Evolutionary conservation across 1,140 invertebrate genomes (phyloP), one percentile per base, ranked within the genome.

Genomic region (Andrena cerasifolii): DNA sequence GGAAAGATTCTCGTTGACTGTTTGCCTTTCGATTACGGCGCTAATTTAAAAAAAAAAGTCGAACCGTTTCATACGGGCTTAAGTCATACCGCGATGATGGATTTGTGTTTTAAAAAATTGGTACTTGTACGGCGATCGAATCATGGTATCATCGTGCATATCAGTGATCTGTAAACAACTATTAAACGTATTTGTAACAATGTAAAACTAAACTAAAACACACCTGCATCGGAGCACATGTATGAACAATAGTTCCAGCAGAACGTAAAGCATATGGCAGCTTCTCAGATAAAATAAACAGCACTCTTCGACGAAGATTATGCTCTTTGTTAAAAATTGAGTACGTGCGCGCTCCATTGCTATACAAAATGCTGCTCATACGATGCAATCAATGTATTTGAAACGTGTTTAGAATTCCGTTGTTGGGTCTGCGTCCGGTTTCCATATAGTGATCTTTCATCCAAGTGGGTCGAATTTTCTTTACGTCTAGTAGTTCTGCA

Each of bases 51-150:
- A 84, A 73, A 63, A 24, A 84, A 73, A 63, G 26, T 84, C 54
- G 43, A 67, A 82, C 82, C 84, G 84, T 79, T 85, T 85, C 84
- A 85, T 85, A 82, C 84, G 84, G 84, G 18, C 36, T 84, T 78
- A 65, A 74, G 79, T 66, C 18, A 59, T 73, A 65, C 14, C 43
- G 33, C 45, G 54, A 31, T 26, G 54, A 58, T 33, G 54, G 51
- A 58, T 40, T 54, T 28, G 18, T 45, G 21, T 56, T 79, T 45
- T 47, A 65, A 59, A 56, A 51, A 63, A 40, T 78, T 59, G 54
- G 65, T 83, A 58, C 47, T 77, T 33, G 18, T 61, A 66, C 74
- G 62, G 62, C 33, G 61, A 47, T 58, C 2, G 36, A 83, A 61
- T 83, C 45, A 51, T 45, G 45, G 40, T 71, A 70, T 36, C 59